Percentiles rank a stretch among this genome's conserved stretches.
Evolutionary conservation across 2,797 vertebrate species (phyloP).

Genomic region (Mareca penelope): DNA sequence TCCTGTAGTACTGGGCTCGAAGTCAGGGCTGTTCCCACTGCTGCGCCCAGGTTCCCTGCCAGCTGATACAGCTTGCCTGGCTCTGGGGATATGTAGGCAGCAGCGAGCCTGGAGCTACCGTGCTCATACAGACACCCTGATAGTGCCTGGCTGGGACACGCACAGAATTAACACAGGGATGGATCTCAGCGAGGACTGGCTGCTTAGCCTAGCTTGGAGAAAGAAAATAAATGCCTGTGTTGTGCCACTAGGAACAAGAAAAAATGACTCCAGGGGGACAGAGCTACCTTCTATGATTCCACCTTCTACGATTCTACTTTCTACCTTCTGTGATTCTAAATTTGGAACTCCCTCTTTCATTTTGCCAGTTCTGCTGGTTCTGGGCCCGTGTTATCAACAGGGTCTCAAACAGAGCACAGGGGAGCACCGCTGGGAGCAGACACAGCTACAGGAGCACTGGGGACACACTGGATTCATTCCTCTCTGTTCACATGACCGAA

Average conservation of each 20-base stretch:
- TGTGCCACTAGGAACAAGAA: neutral
- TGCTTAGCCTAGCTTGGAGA: neutral
- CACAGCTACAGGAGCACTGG: neutral
- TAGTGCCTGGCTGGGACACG: neutral
- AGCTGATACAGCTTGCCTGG: neutral
- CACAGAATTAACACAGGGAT: neutral
- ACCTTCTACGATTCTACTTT: no score
- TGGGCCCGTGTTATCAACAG: neutral
- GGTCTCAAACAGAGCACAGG: accelerated
- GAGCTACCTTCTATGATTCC: neutral
- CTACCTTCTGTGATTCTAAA: neutral
- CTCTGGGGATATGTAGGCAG: neutral
- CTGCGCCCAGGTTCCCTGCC: neutral
- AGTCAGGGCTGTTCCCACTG: neutral
- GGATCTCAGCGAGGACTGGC: neutral
- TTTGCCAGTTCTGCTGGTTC: neutral
- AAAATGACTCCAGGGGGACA: neutral
- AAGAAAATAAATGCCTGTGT: neutral
- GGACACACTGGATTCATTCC: neutral
- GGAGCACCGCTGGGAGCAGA: neutral
- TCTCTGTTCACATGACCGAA: accelerated
- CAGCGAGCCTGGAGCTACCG: neutral
- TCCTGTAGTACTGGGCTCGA: neutral
- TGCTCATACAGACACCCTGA: neutral
- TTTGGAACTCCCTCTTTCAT: neutral